phyloP scores from a whole-genome alignment of 1,140 invertebrate species.

The Tribolium castaneum region DNA sequence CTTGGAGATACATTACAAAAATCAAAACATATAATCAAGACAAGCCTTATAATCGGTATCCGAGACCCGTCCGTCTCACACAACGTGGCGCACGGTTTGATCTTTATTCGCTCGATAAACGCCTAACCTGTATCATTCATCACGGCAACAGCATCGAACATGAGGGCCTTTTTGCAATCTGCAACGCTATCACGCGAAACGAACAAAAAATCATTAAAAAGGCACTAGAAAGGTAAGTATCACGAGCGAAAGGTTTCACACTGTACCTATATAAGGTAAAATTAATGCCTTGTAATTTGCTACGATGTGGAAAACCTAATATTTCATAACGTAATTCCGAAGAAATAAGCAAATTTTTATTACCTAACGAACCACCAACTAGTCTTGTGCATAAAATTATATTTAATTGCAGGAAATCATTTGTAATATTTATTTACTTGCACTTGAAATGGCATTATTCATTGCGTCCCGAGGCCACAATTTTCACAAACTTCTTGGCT shows the following conservation, averaged over 20 bases:
- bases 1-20: conserved; percentile 57
- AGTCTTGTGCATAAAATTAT: neutral
- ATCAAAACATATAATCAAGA: conserved; percentile 57
- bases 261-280: neutral
- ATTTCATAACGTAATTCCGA: too few relatives aligned
- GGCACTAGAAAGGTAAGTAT: neutral
- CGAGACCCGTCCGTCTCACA: conserved; percentile 9
- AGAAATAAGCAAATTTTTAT: too few relatives aligned
- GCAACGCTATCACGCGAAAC: conserved; percentile 13
- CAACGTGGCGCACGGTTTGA: conserved; percentile 35
- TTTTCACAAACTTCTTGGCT: too few relatives aligned
- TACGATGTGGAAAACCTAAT: too few relatives aligned
- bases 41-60: conserved; percentile 51
- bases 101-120: conserved; percentile 42
- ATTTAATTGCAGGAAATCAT: neutral
- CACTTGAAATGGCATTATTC: neutral
- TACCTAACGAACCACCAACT: too few relatives aligned
- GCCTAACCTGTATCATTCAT: conserved; percentile 37
- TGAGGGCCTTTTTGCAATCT: conserved; percentile 28
- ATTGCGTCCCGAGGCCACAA: too few relatives aligned
- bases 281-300: too few relatives aligned
- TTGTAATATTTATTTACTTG: conserved; percentile 2
- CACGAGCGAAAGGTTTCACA: neutral
- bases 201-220: neutral
- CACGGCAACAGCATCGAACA: conserved; percentile 1